phyloP scores from a whole-genome alignment of 2,113 vertebrate genomes.

The Hemicordylus capensis region DNA sequence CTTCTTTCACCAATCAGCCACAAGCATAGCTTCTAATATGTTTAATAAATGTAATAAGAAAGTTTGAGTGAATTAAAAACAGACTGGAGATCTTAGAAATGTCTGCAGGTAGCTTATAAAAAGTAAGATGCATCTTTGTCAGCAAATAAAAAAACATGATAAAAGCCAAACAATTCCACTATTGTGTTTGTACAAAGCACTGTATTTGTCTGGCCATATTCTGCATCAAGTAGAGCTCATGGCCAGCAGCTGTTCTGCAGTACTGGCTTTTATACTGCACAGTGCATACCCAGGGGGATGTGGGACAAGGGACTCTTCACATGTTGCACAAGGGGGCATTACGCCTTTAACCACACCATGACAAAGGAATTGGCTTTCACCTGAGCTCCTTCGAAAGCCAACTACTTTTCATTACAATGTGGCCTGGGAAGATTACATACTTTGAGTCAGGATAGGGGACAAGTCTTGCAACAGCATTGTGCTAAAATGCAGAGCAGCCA shows the following conservation, averaged over 20 bases:
- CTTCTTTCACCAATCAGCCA: slow-evolving; percentile 57
- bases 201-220: slow-evolving; percentile 17
- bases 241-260: slow-evolving; percentile 44
- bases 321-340: slow-evolving; percentile 8
- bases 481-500: not conserved
- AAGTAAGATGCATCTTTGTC: slow-evolving; percentile 41
- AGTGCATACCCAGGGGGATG: not conserved
- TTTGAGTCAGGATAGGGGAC: not conserved
- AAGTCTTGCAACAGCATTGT: not conserved
- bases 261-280: slow-evolving; percentile 6
- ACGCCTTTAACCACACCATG: not conserved
- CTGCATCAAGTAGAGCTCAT: not conserved
- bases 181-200: slow-evolving; percentile 53
- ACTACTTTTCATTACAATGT: not conserved
- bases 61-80: slow-evolving; percentile 60
- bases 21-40: slow-evolving; percentile 67
- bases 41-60: slow-evolving; percentile 52
- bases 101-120: slow-evolving; percentile 54
- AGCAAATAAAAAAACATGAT: slow-evolving; percentile 56
- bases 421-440: not conserved
- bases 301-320: slow-evolving; percentile 2
- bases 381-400: not conserved
- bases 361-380: slow-evolving; percentile 21
- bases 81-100: slow-evolving; percentile 45
- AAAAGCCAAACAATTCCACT: slow-evolving; percentile 50